Evolutionary conservation across 2,888 invertebrate genomes (phyloP).

Genomic region (Dione juno): DNA sequence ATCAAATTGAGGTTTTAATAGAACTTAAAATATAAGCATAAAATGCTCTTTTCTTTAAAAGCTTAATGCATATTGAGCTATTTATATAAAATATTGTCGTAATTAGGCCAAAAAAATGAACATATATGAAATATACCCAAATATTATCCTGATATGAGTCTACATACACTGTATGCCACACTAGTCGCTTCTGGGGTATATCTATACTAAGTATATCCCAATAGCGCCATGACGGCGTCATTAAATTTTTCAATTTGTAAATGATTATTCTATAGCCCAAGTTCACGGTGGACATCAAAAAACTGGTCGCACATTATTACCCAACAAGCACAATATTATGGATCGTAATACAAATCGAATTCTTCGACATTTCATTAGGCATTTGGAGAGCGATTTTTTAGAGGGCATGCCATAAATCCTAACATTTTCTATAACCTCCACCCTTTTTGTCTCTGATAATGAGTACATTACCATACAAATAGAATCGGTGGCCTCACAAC

Average conservation of each 20-base stretch:
- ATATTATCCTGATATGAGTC: background rate
- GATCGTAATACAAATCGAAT: conserved; percentile 39
- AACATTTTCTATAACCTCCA: conserved; percentile 59
- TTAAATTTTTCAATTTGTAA: conserved; percentile 10
- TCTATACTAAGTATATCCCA: background rate
- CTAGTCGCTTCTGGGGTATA: too few relatives aligned
- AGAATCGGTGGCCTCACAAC: conserved; percentile 56
- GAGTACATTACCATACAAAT: conserved; percentile 82
- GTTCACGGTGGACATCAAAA: conserved; percentile 35
- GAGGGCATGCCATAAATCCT: conserved; percentile 59
- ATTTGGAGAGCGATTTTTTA: conserved; percentile 52
- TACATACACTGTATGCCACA: background rate
- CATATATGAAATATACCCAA: too few relatives aligned
- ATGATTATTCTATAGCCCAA: conserved; percentile 8
- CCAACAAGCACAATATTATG: conserved; percentile 41
- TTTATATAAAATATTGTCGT: too few relatives aligned
- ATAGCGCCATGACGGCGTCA: background rate
- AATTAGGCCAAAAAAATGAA: too few relatives aligned
- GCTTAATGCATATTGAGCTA: too few relatives aligned
- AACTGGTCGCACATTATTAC: conserved; percentile 38
- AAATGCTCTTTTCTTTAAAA: too few relatives aligned
- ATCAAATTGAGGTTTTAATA: too few relatives aligned
- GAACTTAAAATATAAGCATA: too few relatives aligned
- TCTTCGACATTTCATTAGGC: conserved; percentile 50
- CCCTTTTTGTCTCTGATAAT: conserved; percentile 77